Conservation (phyloP, 2,797 vertebrate genomes). For the Thaleichthys pacificus region DNA sequence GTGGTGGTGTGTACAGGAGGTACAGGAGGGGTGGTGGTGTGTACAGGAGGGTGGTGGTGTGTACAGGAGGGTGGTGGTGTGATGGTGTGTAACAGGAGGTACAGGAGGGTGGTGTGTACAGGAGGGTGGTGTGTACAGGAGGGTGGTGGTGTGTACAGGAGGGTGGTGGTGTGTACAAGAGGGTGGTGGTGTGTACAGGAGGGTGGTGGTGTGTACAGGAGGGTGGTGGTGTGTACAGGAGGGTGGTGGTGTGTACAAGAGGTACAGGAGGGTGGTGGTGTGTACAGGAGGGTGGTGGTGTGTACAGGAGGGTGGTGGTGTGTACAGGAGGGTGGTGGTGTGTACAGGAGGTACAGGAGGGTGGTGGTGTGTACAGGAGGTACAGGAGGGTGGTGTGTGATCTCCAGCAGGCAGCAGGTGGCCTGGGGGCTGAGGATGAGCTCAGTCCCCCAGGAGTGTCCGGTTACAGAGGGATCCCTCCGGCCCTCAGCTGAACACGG, state of each 20-base stretch:
- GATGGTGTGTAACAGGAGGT: too few relatives aligned
- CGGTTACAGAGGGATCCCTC: conserved; percentile 3
- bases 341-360: background rate
- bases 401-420: conserved; percentile 40
- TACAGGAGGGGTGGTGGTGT: too few relatives aligned
- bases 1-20: too few relatives aligned
- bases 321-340: background rate
- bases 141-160: background rate
- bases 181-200: too few relatives aligned
- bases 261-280: background rate
- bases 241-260: too few relatives aligned
- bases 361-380: too few relatives aligned
- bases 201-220: background rate
- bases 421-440: conserved; percentile 27
- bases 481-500: conserved; percentile 51
- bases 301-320: background rate
- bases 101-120: background rate
- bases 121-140: background rate
- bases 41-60: background rate
- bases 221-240: too few relatives aligned
- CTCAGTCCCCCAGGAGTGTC: background rate
- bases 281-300: too few relatives aligned
- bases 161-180: too few relatives aligned
- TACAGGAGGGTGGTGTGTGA: background rate
- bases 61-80: too few relatives aligned